Conservation (phyloP, 2,888 invertebrate genomes). For the Laothoe populi region DNA sequence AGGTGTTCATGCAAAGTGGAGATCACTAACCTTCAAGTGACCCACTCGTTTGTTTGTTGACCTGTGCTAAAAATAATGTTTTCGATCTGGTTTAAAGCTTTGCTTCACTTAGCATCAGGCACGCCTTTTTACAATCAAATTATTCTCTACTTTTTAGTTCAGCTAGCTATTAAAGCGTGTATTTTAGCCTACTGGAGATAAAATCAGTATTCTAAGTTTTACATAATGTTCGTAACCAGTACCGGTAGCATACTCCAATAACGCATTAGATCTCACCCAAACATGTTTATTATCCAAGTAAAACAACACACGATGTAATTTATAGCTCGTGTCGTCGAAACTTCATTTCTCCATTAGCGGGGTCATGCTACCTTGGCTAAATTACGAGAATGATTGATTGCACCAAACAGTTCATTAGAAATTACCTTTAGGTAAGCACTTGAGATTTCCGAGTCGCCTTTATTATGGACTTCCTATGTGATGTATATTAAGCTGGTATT, state of each 20-base stretch:
- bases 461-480: constrained; percentile 1
- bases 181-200: too few relatives aligned
- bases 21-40: too few relatives aligned
- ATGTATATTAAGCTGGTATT: not conserved
- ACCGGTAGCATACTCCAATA: not conserved
- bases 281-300: constrained; percentile 9
- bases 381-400: constrained; percentile 59
- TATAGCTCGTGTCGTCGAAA: constrained; percentile 46
- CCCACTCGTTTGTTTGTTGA: too few relatives aligned
- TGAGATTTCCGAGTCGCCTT: constrained; percentile 28
- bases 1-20: too few relatives aligned
- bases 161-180: too few relatives aligned
- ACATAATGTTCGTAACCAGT: not conserved
- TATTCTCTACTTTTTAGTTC: too few relatives aligned
- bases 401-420: constrained; percentile 47
- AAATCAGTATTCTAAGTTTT: too few relatives aligned
- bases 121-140: too few relatives aligned
- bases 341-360: constrained; percentile 59
- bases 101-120: too few relatives aligned
- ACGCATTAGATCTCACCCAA: not conserved
- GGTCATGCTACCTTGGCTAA: constrained; percentile 55
- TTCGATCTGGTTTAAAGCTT: too few relatives aligned
- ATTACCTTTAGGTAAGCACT: constrained; percentile 41
- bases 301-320: constrained; percentile 43
- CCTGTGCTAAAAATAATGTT: too few relatives aligned